A percentile compares a stretch with the other conserved stretches of the same genome.
Evolutionary conservation across 2,888 invertebrate species (phyloP).

Genomic region (Nymphalis polychloros): DNA sequence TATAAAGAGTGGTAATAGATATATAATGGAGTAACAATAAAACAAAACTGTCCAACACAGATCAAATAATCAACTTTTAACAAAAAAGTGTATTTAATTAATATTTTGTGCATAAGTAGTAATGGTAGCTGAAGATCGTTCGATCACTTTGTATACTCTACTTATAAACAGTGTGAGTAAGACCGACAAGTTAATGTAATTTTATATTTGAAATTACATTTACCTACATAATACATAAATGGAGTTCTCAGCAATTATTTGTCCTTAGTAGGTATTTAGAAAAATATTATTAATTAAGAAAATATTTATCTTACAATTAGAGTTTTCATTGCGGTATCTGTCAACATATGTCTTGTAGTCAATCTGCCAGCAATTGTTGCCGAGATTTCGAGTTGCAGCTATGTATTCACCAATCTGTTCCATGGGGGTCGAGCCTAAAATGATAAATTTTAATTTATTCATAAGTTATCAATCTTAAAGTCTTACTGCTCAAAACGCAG

Average conservation of each 20-base stretch:
- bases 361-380: slow-evolving; percentile 51
- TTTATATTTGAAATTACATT: background rate
- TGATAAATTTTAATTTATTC: background rate
- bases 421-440: slow-evolving; percentile 67
- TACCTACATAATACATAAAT: background rate
- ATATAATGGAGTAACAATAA: too few relatives aligned
- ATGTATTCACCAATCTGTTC: slow-evolving; percentile 66
- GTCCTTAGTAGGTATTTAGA: background rate
- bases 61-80: too few relatives aligned
- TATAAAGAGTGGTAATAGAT: too few relatives aligned
- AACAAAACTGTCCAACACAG: too few relatives aligned
- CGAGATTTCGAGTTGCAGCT: slow-evolving; percentile 46
- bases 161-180: too few relatives aligned
- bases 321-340: slow-evolving; percentile 40
- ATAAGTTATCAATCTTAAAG: too few relatives aligned
- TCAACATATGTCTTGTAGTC: slow-evolving; percentile 51
- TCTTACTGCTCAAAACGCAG: too few relatives aligned
- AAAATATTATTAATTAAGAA: slow-evolving; percentile 26
- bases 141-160: too few relatives aligned
- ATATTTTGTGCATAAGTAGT: background rate
- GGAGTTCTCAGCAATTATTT: too few relatives aligned
- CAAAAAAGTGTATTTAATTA: too few relatives aligned
- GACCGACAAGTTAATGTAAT: background rate
- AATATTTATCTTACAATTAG: slow-evolving; percentile 53
- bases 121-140: too few relatives aligned